Conservation (phyloP, 2,113 vertebrate species). For the Hippoglossus stenolepis region DNA sequence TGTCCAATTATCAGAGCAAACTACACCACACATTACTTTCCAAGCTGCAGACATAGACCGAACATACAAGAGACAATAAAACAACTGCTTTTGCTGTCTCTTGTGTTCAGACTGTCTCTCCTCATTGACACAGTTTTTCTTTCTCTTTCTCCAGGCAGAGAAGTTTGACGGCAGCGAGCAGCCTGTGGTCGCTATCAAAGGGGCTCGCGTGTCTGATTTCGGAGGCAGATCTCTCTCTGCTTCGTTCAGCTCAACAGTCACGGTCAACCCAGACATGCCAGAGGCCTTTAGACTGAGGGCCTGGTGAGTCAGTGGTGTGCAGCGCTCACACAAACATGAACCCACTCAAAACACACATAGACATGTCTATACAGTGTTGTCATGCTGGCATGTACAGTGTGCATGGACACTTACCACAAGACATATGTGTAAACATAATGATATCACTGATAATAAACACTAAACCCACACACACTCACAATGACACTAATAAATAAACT, state of each 20-base stretch:
- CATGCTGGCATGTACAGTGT: not conserved
- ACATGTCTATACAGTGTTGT: not conserved
- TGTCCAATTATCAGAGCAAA: slow-evolving; percentile 66
- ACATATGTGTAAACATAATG: not conserved
- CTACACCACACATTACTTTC: slow-evolving; percentile 46
- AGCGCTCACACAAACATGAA: not conserved
- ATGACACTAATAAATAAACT: too few relatives aligned
- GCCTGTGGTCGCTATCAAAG: slow-evolving; percentile 92
- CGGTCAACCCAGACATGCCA: slow-evolving; percentile 92
- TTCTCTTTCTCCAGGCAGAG: slow-evolving; percentile 84
- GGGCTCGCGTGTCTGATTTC: slow-evolving; percentile 91
- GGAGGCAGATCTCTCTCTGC: slow-evolving; percentile 91
- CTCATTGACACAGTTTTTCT: slow-evolving; percentile 24
- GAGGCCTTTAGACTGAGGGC: slow-evolving; percentile 90
- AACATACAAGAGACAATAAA: slow-evolving; percentile 24
- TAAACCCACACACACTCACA: not conserved
- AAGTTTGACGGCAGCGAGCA: slow-evolving; percentile 89
- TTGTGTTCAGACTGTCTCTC: slow-evolving; percentile 1
- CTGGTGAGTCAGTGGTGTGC: slow-evolving; percentile 84
- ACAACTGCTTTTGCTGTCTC: slow-evolving; percentile 6
- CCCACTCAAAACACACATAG: slow-evolving; percentile 19
- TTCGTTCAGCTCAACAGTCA: slow-evolving; percentile 88
- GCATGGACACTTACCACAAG: not conserved
- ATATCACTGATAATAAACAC: not conserved
- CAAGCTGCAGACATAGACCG: slow-evolving; percentile 11